phyloP scores from a whole-genome alignment of 2,888 invertebrate species.

The Drosophila trichaetosa region DNA sequence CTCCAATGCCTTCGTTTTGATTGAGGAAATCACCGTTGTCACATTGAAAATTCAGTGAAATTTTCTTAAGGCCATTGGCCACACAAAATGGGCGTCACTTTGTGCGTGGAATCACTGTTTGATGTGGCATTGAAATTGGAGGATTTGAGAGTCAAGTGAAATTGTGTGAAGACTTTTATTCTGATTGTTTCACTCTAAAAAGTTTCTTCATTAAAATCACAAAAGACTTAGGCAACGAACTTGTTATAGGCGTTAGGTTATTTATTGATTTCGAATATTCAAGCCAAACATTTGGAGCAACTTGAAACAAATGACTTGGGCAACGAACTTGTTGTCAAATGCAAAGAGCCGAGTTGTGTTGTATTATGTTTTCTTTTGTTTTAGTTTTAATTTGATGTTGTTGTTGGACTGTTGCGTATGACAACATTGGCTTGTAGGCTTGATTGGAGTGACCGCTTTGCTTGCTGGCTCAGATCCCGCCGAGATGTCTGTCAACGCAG shows the following conservation, averaged over 20 bases:
- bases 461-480: conserved; percentile 63
- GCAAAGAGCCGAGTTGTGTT: conserved; percentile 17
- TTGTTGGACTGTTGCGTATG: conserved; percentile 34
- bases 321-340: conserved; percentile 60
- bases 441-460: conserved; percentile 58
- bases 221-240: conserved; percentile 58
- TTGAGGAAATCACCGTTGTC: conserved; percentile 74
- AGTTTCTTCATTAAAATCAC: background rate
- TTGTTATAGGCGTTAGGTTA: conserved; percentile 21
- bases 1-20: conserved; percentile 76
- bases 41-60: conserved; percentile 77
- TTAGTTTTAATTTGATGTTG: conserved; percentile 2
- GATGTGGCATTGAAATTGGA: background rate
- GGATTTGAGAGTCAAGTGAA: background rate
- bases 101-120: background rate
- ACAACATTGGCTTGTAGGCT: conserved; percentile 53
- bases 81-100: conserved; percentile 47
- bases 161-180: background rate
- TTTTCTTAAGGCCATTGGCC: conserved; percentile 61
- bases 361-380: conserved; percentile 7
- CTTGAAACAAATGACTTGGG: conserved; percentile 50
- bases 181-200: background rate
- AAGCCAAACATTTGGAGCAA: conserved; percentile 16
- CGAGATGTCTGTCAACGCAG: conserved; percentile 76
- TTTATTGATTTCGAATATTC: conserved; percentile 1